phyloP scores from a whole-genome alignment of 2,113 vertebrate genomes.

The Coptodon rendalli region DNA sequence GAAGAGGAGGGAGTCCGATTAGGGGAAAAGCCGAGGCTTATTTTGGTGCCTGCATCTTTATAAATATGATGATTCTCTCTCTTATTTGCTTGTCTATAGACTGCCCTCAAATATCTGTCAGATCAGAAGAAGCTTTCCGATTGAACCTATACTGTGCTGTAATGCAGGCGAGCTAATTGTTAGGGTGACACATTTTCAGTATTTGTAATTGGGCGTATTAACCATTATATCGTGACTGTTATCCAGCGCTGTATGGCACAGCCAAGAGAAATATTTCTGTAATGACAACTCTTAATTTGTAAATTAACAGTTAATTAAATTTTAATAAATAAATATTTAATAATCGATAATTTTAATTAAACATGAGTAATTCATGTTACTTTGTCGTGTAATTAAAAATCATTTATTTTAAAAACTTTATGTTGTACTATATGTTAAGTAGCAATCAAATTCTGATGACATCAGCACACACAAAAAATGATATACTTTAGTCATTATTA shows the following conservation, averaged over 20 bases:
- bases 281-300: background rate
- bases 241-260: background rate
- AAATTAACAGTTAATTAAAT: background rate
- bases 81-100: background rate
- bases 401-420: background rate
- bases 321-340: background rate
- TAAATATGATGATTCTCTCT: background rate
- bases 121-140: background rate
- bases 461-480: background rate
- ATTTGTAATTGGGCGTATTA: background rate
- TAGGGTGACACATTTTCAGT: background rate
- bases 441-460: background rate
- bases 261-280: background rate
- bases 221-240: background rate
- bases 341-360: background rate
- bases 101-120: constrained; percentile 1
- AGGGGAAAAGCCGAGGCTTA: background rate
- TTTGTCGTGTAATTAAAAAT: background rate
- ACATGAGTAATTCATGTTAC: background rate
- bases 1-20: background rate
- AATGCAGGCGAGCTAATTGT: background rate
- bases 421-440: background rate
- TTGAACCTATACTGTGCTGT: background rate
- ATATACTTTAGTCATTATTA: background rate
- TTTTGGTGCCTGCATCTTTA: constrained; percentile 4